Conservation (phyloP, 2,797 vertebrate species). For the Notolepis coatsorum region DNA sequence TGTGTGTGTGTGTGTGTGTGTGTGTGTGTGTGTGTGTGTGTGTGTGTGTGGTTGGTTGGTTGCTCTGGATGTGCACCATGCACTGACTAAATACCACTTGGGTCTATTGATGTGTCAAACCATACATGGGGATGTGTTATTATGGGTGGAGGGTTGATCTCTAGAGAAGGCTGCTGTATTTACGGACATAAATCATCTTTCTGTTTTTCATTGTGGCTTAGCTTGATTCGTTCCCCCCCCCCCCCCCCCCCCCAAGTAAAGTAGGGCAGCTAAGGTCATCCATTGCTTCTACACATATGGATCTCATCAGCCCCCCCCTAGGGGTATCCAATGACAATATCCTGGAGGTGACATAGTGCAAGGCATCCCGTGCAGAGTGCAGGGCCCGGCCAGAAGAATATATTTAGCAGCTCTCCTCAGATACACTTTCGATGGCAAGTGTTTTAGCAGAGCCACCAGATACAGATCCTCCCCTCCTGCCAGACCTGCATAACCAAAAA, state of each 20-base stretch:
- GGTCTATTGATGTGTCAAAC: slow-evolving; percentile 29
- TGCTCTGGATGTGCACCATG: slow-evolving; percentile 35
- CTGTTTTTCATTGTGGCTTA: slow-evolving; percentile 27
- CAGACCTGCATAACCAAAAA: neutral
- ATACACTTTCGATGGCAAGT: slow-evolving; percentile 71
- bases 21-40: slow-evolving; percentile 2
- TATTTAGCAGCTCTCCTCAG: slow-evolving; percentile 79
- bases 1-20: slow-evolving; percentile 22
- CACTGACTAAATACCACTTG: slow-evolving; percentile 33
- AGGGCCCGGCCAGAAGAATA: slow-evolving; percentile 61
- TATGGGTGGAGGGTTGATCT: slow-evolving; percentile 1
- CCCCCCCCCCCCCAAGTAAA: too few species aligned
- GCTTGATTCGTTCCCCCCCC: slow-evolving; percentile 28
- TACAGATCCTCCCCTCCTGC: slow-evolving; percentile 16
- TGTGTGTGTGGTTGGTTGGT: too few species aligned
- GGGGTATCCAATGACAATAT: slow-evolving; percentile 67
- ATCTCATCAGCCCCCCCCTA: slow-evolving; percentile 25
- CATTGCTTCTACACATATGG: slow-evolving; percentile 35
- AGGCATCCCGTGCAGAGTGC: slow-evolving; percentile 46
- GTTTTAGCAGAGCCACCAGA: slow-evolving; percentile 33
- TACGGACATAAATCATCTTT: slow-evolving; percentile 13
- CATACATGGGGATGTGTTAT: slow-evolving; percentile 22
- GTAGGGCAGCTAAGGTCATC: slow-evolving; percentile 34
- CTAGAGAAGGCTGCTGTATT: neutral
- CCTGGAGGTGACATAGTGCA: slow-evolving; percentile 54